Base-by-base conservation (phyloP, 64 coral and sea anemone species). In the Montipora cactus region DNA sequence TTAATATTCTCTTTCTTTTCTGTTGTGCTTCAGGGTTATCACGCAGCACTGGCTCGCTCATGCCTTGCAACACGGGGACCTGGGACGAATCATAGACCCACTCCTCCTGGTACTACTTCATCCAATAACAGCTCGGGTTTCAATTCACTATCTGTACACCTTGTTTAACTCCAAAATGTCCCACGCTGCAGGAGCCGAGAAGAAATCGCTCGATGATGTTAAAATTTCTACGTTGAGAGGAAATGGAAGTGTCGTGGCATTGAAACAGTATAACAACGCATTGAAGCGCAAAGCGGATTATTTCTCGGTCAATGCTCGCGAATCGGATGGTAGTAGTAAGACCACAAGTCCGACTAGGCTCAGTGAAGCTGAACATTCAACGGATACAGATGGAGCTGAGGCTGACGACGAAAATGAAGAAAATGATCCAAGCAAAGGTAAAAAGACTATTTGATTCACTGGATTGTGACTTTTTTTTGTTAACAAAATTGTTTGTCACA, bases 81-180 rank as follows among this genome's bases (percentile, higher is more conserved):
- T 99, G 52, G 97, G 97, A 48, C 97, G 97, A 71, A 88, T 99
- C 13, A n/a, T 99, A 3, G 97, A 99, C 72, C 97, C 97, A 47
- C 59, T 99, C 3, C 57, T 99, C 57, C 25, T 99, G 4, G 23
- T 99, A 8, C 76, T 99, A 15, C 97, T 99, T 82, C 97, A 99
- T 66, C 97, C 97, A 13, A 88, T 95, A 44, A 96, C 95, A 21
- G 93, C 97, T 2, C 87, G 97, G 11, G 84, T 94, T 25, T 95
- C 97, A 5, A 87, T 96, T 19, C 89, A 96, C 76, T 93, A 96
- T 59, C 87, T 83, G 48, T 94, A 89, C 83, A 45, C 79, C 11
- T 16, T 91, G 51, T 67, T 89, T 78, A 81, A 88, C 20, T 44
- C 76, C 18, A 85, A 67, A 68, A 16, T 46, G 57, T 47, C 68